A percentile compares a stretch with the other conserved stretches of the same genome.
Conservation (phyloP, 2,797 vertebrate genomes). For the Glossophaga mutica region DNA sequence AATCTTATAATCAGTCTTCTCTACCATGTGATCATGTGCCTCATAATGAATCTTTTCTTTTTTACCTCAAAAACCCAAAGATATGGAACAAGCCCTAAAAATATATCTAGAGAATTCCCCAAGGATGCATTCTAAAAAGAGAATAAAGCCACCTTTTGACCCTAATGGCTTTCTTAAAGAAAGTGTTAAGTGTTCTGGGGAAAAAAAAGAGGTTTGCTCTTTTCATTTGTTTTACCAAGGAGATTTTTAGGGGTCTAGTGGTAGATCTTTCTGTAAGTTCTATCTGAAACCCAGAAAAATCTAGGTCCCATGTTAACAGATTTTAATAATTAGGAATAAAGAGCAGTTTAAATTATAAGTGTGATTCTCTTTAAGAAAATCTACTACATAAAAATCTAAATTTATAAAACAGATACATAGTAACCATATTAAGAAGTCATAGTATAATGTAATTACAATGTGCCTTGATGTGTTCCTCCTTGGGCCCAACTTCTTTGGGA, state of each 20-base stretch:
- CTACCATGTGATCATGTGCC: background rate
- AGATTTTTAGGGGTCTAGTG: background rate
- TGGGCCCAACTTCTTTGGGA: too few species aligned
- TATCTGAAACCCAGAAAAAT: background rate
- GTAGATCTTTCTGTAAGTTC: background rate
- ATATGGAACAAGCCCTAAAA: background rate
- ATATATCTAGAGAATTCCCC: background rate
- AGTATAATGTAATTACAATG: too few species aligned
- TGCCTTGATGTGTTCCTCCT: too few species aligned
- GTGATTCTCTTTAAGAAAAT: slow-evolving; percentile 3
- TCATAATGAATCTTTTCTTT: background rate
- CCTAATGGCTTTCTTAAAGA: background rate
- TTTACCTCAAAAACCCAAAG: slow-evolving; percentile 6
- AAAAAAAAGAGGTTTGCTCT: background rate
- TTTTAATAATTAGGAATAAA: background rate
- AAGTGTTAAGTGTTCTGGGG: background rate
- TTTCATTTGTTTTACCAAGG: slow-evolving; percentile 4
- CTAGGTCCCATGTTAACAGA: background rate
- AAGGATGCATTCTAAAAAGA: background rate
- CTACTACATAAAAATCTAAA: background rate
- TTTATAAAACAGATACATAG: slow-evolving; percentile 6
- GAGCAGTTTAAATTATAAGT: background rate
- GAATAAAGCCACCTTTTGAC: background rate
- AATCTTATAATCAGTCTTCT: background rate
- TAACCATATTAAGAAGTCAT: background rate